A percentile compares a stretch with the other conserved stretches of the same genome.
Conservation (phyloP, 2,888 invertebrate genomes). For the Dorcus hopei region DNA sequence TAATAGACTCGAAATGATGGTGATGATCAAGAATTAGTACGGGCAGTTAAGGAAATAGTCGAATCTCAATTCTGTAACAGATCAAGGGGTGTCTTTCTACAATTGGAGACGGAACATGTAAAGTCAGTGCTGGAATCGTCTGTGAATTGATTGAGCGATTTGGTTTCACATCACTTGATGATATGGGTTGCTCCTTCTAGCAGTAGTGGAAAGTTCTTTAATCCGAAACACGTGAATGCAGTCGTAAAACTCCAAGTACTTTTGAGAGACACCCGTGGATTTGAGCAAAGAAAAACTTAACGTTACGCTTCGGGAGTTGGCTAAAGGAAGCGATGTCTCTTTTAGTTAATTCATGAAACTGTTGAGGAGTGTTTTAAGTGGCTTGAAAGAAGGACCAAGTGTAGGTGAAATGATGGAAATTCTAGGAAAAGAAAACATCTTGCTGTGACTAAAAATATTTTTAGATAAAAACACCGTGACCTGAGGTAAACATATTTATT, state of each 20-base stretch:
- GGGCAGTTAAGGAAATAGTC: conserved; percentile 54
- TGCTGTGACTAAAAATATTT: conserved; percentile 60
- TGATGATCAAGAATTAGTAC: conserved; percentile 51
- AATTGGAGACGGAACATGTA: conserved; percentile 62
- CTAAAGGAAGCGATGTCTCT: conserved; percentile 57
- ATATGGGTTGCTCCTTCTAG: conserved; percentile 66
- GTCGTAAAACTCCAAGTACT: conserved; percentile 24
- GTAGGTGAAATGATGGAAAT: conserved; percentile 85
- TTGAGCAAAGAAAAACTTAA: conserved; percentile 57
- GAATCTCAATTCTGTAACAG: conserved; percentile 54
- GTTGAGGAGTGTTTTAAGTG: conserved; percentile 69
- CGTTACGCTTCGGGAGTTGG: conserved; percentile 57
- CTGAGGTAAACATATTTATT: conserved; percentile 31
- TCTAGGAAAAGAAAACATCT: conserved; percentile 66
- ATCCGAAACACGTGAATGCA: conserved; percentile 34
- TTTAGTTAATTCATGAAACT: conserved; percentile 70
- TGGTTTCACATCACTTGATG: conserved; percentile 64
- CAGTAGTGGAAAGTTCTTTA: conserved; percentile 26
- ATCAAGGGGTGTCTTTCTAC: conserved; percentile 40
- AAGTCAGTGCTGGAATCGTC: conserved; percentile 67
- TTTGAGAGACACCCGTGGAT: conserved; percentile 43
- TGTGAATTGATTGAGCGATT: conserved; percentile 62
- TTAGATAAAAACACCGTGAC: conserved; percentile 20
- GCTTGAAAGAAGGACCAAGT: conserved; percentile 75
- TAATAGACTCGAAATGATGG: conserved; percentile 65